Base-by-base conservation (phyloP, 2,113 vertebrate genomes). In the Leptodactylus fuscus region DNA sequence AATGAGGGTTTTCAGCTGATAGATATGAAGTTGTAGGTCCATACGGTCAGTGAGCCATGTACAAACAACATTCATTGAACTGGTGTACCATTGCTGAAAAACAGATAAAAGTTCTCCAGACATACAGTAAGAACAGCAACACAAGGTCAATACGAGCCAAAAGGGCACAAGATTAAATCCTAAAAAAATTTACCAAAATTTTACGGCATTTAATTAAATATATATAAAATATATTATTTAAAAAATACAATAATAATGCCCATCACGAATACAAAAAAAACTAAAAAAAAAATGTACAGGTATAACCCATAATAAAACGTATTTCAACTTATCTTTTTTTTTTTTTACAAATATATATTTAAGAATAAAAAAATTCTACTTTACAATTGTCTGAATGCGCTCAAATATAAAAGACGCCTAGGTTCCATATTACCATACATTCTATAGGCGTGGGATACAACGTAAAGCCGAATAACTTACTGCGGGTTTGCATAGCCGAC, bases 41-140 rank as follows among this genome's bases (percentile, higher is more conserved):
- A 99, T 99, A 90, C 98, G 97, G 89, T 99, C 98, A 22, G 98
- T 99, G 88, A 99, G 92, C 98, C 98, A 99, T 89, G 97, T 98
- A 91, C 97, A 97, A 93, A 99, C 91, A 20, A 99, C 94, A 79
- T 97, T 98, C 98, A 99, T 99, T 88, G 98, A 97, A 94, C 97
- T 98, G 93, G 96, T 99, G 94, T 98, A 99, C 98, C 98, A 99
- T 99, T 99, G 98, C 98, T 99, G 97, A 92, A 99, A 99, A 93
- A 97, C 93, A 97, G 95, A 97, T 90, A 96, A 92, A 91, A 94
- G 89, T 96, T 96, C 95, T 98, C 97, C 95, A 97, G 95, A 86
- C 76, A 85, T 8, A 81, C 62, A 41, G 65, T 79, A 79, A 74
- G 18, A 80, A 49, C 16, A 69, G 29, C 15, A 65, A 69, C 60